Percentiles rank a stretch among this genome's conserved stretches.
These are phyloP conservation scores for Chrysaora quinquecirrha DNA, from an alignment of 30 jellyfish, hydroid and myxozoan species.

Conservation along the genomic window DNA sequence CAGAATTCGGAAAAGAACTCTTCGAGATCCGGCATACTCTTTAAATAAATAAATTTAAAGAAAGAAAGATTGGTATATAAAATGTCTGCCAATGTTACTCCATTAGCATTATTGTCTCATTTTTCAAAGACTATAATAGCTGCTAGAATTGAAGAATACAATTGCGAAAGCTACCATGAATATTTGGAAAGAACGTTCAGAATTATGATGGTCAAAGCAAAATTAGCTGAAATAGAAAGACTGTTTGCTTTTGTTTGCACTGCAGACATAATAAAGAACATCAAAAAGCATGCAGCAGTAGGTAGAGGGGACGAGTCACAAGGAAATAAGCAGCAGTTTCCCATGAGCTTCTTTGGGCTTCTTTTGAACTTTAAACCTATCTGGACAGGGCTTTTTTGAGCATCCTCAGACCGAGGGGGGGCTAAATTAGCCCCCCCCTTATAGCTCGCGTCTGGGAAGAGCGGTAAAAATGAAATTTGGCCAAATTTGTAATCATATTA, in stretches of 20 bases:
- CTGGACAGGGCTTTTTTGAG: too few relatives aligned
- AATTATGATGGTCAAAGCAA: slow-evolving; percentile 23
- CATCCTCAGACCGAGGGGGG: too few relatives aligned
- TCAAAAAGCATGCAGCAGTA: neutral
- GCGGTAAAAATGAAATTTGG: too few relatives aligned
- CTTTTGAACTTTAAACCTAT: too few relatives aligned
- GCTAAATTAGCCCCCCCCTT: too few relatives aligned
- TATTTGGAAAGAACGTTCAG: slow-evolving; percentile 20
- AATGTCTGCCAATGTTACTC: slow-evolving; percentile 5
- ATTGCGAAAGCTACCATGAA: neutral
- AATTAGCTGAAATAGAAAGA: neutral
- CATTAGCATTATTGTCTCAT: slow-evolving; percentile 15
- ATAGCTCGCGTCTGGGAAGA: too few relatives aligned
- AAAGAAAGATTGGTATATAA: slow-evolving; percentile 15
- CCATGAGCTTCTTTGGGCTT: slow-evolving; percentile 38
- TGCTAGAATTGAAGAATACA: slow-evolving; percentile 3
- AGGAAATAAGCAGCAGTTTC: neutral
- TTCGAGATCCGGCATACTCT: too few relatives aligned
- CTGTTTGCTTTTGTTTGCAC: slow-evolving; percentile 15
- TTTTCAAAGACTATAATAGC: slow-evolving; percentile 13
- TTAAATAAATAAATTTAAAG: too few relatives aligned
- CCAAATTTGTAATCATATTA: too few relatives aligned
- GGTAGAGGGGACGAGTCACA: neutral
- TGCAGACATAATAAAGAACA: slow-evolving; percentile 13
- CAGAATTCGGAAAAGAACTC: too few relatives aligned